A percentile compares a stretch with the other conserved stretches of the same genome.
phyloP scores from a whole-genome alignment of 2,888 invertebrate species.

The Cartodere bifasciata region DNA sequence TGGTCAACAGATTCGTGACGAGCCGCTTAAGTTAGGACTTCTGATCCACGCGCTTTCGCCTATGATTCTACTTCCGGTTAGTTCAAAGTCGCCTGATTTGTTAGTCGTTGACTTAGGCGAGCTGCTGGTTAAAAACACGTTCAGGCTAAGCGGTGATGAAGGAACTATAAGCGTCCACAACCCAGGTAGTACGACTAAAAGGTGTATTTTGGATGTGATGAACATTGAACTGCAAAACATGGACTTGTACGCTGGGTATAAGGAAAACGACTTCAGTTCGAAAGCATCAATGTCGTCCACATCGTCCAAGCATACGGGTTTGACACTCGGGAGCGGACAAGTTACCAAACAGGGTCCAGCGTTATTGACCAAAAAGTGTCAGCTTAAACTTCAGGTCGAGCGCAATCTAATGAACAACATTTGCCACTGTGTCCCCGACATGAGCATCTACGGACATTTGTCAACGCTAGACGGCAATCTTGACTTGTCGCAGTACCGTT shows the following conservation, averaged over 20 bases:
- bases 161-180: slow-evolving; percentile 42
- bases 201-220: slow-evolving; percentile 62
- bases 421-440: slow-evolving; percentile 51
- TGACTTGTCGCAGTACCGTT: slow-evolving; percentile 73
- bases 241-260: slow-evolving; percentile 57
- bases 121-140: slow-evolving; percentile 64
- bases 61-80: slow-evolving; percentile 76
- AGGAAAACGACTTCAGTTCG: slow-evolving; percentile 21
- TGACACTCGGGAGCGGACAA: slow-evolving; percentile 38
- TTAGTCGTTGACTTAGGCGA: slow-evolving; percentile 72
- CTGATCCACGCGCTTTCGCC: slow-evolving; percentile 63
- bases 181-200: too few species aligned
- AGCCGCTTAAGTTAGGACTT: slow-evolving; percentile 39
- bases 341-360: slow-evolving; percentile 48
- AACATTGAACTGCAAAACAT: slow-evolving; percentile 60
- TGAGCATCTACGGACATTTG: slow-evolving; percentile 72
- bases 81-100: slow-evolving; percentile 62
- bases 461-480: slow-evolving; percentile 74
- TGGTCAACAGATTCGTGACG: slow-evolving; percentile 36
- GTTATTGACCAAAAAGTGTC: slow-evolving; percentile 70
- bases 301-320: slow-evolving; percentile 13
- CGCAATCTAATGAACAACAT: slow-evolving; percentile 57
- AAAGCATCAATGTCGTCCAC: slow-evolving; percentile 15
- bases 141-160: slow-evolving; percentile 47
- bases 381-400: slow-evolving; percentile 68